Evolutionary conservation across 2,888 invertebrate species (phyloP), one percentile per base, ranked within the genome.

Genomic region (Chymomyza fuscimana): DNA sequence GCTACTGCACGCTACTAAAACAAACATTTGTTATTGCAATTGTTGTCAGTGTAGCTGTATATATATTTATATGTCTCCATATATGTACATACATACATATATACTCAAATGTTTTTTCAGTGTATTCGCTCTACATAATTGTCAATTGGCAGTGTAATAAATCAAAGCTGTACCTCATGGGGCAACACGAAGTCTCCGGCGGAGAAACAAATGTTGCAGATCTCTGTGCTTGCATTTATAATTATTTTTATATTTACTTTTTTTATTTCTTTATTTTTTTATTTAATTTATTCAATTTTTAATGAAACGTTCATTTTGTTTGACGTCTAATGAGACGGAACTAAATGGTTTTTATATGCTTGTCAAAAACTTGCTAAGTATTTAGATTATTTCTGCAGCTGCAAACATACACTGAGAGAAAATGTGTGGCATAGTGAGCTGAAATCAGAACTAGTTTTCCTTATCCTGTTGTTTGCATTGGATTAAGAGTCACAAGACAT

Each of bases 111-210:
- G 12, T 12, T 32, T 9, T 32, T 32, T 32, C 32, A 32, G 32
- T 32, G 32, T 32, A 32, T 32, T 32, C 32, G 40, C 40, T 46
- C 40, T 46, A 46, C 40, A 46, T 46, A 54, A 36, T 32, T 60
- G 60, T 60, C 60, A 60, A 60, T 60, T 36, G 32, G 36, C 60
- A 60, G n/a, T 7, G 60, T 32, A n/a, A 60, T 60, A 60, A 60
- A 60, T 60, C 60, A 60, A 60, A 16, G 60, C 60, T 16, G 40
- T 46, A 2, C 12, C 40, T 46, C 40, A 12, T 46, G 40, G n/a
- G 60, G 60, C 32, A 29, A n/a, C 32, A 60, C 32, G n/a, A 60
- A 60, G 60, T 60, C 60, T 29, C 32, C 7, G 12, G 15, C 19
- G n/a, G 7, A n/a, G 36, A 15, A 36, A 60, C 60, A 60, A 22